Evolutionary conservation across 1,140 invertebrate species (phyloP).

Genomic region (Drosophila mauritiana): DNA sequence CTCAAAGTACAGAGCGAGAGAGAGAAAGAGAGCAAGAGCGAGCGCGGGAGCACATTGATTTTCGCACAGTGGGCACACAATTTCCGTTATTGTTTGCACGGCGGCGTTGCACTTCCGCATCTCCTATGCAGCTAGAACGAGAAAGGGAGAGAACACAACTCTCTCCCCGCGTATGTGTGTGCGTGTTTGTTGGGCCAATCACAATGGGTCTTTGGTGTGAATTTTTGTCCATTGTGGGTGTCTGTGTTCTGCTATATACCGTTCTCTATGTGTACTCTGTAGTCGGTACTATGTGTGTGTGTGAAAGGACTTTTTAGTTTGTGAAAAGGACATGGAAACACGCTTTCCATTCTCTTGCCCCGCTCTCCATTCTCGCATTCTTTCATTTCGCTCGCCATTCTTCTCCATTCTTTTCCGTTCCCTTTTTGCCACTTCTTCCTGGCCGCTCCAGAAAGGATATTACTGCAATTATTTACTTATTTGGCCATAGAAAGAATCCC

Average conservation of each 20-base stretch:
- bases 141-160: constrained; percentile 11
- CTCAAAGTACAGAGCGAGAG: not conserved
- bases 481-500: constrained; percentile 68
- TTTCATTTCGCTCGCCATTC: constrained; percentile 65
- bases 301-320: constrained; percentile 80
- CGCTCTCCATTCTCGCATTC: constrained; percentile 65
- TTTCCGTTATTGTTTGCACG: constrained; percentile 79
- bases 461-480: constrained; percentile 83
- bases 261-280: constrained; percentile 55
- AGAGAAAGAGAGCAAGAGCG: constrained; percentile 2
- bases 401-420: constrained; percentile 49
- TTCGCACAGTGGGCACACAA: constrained; percentile 66
- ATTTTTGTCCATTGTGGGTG: constrained; percentile 83
- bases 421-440: constrained; percentile 43
- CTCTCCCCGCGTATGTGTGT: constrained; percentile 15
- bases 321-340: constrained; percentile 82
- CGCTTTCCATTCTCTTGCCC: constrained; percentile 71
- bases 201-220: constrained; percentile 80
- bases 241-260: constrained; percentile 74
- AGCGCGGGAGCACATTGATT: constrained; percentile 42
- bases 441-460: constrained; percentile 76
- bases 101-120: constrained; percentile 76
- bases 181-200: constrained; percentile 66
- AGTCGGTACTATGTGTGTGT: constrained; percentile 39
- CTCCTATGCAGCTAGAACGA: constrained; percentile 36